Conservation (phyloP, 2,888 invertebrate genomes). For the Drosophila eohydei region DNA sequence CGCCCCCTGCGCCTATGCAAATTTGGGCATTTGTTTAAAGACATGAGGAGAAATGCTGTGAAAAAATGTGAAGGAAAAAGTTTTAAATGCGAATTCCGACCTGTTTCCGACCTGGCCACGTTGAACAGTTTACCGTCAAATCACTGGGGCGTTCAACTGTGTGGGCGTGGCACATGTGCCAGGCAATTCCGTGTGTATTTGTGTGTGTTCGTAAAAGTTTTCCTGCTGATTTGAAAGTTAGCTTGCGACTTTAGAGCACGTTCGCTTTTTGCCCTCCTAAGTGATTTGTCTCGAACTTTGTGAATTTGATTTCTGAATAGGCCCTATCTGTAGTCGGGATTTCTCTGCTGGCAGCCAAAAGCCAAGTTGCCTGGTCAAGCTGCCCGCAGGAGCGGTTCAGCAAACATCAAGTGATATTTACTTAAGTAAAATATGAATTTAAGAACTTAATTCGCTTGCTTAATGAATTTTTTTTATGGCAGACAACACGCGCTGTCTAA, state of each 20-base stretch:
- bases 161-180: conserved; percentile 51
- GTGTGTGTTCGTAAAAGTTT: conserved; percentile 50
- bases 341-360: conserved; percentile 12
- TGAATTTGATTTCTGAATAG: conserved; percentile 66
- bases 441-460: not conserved
- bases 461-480: not conserved
- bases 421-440: not conserved
- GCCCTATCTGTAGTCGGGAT: conserved; percentile 23
- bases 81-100: conserved; percentile 53
- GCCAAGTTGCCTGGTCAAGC: conserved; percentile 28
- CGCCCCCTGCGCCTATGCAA: conserved; percentile 38
- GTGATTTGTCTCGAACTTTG: conserved; percentile 75
- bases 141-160: conserved; percentile 48
- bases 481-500: not conserved
- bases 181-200: conserved; percentile 3
- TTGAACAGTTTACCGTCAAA: conserved; percentile 76
- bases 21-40: conserved; percentile 65
- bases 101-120: conserved; percentile 69
- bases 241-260: conserved; percentile 57
- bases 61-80: conserved; percentile 42
- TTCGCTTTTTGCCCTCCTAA: conserved; percentile 48
- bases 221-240: conserved; percentile 64
- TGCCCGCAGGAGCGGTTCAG: conserved; percentile 18
- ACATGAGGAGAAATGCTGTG: conserved; percentile 15
- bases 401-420: not conserved